Evolutionary conservation across 2,888 invertebrate genomes (phyloP).

Genomic region (Tanypteryx hageni): DNA sequence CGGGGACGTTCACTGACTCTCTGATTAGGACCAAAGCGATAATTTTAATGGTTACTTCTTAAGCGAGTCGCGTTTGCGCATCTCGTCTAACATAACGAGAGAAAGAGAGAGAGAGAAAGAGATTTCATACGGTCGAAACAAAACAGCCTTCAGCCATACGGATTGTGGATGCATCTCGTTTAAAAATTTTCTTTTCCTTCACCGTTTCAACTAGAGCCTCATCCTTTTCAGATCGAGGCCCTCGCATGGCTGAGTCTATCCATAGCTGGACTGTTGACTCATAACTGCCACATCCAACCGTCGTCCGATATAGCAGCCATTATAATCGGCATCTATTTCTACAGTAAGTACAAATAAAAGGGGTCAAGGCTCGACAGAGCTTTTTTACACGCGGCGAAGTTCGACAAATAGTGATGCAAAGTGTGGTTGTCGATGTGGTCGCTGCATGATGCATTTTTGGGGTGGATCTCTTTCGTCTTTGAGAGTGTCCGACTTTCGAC

Average conservation of each 20-base stretch:
- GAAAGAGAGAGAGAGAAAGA: no score
- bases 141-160: neutral
- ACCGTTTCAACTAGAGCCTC: neutral
- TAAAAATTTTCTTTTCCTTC: neutral
- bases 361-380: no score
- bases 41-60: neutral
- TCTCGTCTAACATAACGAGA: neutral
- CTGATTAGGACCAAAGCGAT: neutral
- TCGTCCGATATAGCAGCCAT: neutral
- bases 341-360: constrained; percentile 25
- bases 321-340: constrained; percentile 22
- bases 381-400: no score
- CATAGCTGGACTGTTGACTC: constrained; percentile 24
- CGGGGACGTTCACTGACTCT: neutral
- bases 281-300: neutral
- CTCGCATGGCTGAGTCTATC: neutral
- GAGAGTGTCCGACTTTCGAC: no score
- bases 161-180: neutral
- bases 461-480: no score
- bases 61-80: neutral
- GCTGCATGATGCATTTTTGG: no score
- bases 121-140: neutral
- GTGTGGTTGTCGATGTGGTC: no score
- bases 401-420: no score
- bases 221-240: constrained; percentile 30